phyloP scores from a whole-genome alignment of 2,113 vertebrate genomes.

The Parus major region DNA sequence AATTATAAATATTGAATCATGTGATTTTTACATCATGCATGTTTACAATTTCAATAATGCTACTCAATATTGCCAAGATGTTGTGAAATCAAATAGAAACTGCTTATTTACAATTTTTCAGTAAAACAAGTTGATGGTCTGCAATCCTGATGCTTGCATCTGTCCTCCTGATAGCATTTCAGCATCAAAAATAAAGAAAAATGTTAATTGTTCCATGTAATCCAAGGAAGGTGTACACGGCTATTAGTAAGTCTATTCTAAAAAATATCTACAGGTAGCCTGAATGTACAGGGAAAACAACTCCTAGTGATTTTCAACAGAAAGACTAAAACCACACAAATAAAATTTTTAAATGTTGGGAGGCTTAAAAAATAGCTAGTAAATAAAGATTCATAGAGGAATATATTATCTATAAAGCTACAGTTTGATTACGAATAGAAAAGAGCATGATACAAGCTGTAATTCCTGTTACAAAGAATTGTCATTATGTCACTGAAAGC shows the following conservation, averaged over 20 bases:
- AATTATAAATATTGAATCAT: background rate
- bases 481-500: background rate
- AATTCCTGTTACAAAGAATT: conserved; percentile 13
- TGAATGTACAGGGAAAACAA: background rate
- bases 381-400: background rate
- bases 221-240: background rate
- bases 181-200: background rate
- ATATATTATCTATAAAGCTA: background rate
- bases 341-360: background rate
- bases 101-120: background rate
- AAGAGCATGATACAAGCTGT: background rate
- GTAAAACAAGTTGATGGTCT: background rate
- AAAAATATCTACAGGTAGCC: background rate
- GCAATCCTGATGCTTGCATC: background rate
- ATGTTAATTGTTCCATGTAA: background rate
- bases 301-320: background rate
- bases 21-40: background rate
- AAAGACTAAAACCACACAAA: background rate
- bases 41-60: background rate
- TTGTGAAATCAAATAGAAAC: background rate
- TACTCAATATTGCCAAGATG: background rate
- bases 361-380: background rate
- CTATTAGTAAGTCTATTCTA: background rate
- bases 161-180: background rate
- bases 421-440: background rate